These are phyloP conservation scores for Lampris megalopsis DNA, from an alignment of 2,113 vertebrate genomes.

Conservation along the genomic window DNA sequence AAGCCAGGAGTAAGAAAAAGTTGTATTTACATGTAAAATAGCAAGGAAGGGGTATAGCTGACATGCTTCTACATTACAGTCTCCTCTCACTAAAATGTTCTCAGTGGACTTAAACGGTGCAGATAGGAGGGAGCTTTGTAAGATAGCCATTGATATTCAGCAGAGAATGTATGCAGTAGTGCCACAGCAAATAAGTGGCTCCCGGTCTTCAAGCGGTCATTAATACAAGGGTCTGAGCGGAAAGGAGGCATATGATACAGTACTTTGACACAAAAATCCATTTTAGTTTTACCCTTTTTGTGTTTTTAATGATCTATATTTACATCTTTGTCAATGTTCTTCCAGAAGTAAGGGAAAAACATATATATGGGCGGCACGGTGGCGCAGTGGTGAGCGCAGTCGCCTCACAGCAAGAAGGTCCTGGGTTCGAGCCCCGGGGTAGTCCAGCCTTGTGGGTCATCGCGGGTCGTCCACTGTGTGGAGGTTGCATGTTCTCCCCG, in stretches of 20 bases:
- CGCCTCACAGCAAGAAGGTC: too few species aligned
- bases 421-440: too few species aligned
- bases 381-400: too few species aligned
- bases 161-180: neutral
- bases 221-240: neutral
- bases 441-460: too few species aligned
- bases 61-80: conserved; percentile 11
- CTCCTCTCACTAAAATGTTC: neutral
- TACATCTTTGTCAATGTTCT: neutral
- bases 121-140: neutral
- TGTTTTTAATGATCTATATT: neutral
- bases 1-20: conserved; percentile 42
- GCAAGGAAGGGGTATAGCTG: conserved; percentile 37
- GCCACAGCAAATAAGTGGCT: neutral
- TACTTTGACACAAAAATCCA: neutral
- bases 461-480: too few species aligned
- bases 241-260: neutral
- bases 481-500: too few species aligned
- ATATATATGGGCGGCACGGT: too few species aligned
- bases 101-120: neutral
- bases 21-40: conserved; percentile 17
- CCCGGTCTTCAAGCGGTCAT: neutral
- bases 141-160: neutral
- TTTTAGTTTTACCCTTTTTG: neutral
- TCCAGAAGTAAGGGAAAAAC: neutral